Evolutionary conservation across 1,140 invertebrate species (phyloP).

Genomic region (Eriocheir sinensis): DNA sequence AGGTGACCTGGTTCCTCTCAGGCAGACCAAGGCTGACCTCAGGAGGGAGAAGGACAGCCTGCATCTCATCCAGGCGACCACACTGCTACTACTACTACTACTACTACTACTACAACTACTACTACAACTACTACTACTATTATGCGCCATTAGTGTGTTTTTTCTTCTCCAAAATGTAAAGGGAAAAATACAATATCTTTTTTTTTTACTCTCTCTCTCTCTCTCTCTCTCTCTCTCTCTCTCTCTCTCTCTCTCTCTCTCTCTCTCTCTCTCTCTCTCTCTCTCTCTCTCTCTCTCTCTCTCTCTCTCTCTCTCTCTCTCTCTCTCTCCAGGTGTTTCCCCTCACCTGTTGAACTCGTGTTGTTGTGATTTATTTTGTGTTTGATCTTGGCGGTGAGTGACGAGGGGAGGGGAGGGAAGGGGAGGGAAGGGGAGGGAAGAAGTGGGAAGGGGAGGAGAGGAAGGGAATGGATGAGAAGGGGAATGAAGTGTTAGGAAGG

Average conservation of each 20-base stretch:
- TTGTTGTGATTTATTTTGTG: neutral
- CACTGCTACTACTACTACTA: too few species aligned
- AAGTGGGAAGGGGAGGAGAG: neutral
- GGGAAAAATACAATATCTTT: too few species aligned
- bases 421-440: neutral
- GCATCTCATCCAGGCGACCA: too few species aligned
- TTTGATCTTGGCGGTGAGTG: neutral
- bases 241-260: neutral
- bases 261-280: neutral
- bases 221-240: conserved; percentile 47
- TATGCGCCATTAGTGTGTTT: too few species aligned
- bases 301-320: neutral
- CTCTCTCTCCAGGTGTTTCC: neutral
- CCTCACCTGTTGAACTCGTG: neutral
- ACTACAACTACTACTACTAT: too few species aligned
- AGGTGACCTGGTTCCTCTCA: too few species aligned
- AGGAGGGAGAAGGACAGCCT: too few species aligned
- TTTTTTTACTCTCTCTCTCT: neutral
- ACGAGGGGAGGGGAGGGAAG: neutral
- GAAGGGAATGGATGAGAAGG: neutral
- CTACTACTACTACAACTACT: too few species aligned
- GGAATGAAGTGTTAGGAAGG: neutral
- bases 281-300: conserved; percentile 6
- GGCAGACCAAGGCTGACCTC: too few species aligned
- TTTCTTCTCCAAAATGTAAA: too few species aligned